phyloP scores from a whole-genome alignment of 2,113 vertebrate species.

The Dendropsophus ebraccatus region DNA sequence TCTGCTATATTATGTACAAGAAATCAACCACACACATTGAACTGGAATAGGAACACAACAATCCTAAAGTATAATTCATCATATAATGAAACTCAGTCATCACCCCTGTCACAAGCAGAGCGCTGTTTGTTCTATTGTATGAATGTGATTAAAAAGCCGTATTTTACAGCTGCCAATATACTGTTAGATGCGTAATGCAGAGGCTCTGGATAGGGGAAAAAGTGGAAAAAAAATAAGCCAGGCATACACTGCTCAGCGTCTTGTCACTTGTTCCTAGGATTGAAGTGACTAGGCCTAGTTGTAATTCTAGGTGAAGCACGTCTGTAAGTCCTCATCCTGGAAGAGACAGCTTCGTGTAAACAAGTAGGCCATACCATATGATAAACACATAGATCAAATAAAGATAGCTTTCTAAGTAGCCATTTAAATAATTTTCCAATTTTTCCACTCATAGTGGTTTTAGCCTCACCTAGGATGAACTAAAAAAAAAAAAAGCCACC shows the following conservation, averaged over 20 bases:
- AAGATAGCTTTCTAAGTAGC: neutral
- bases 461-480: neutral
- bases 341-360: neutral
- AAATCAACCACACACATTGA: neutral
- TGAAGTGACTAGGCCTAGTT: conserved; percentile 1
- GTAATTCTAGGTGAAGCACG: conserved; percentile 2
- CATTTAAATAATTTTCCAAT: conserved; percentile 6
- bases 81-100: conserved; percentile 13
- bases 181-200: neutral
- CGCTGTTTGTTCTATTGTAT: neutral
- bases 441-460: neutral
- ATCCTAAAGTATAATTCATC: neutral
- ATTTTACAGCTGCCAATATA: neutral
- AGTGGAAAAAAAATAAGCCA: neutral
- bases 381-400: conserved; percentile 28
- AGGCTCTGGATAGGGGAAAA: neutral
- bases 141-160: neutral
- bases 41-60: neutral
- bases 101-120: neutral
- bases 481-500: neutral
- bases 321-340: neutral
- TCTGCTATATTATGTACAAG: neutral
- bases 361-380: conserved; percentile 1
- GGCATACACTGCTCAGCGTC: conserved; percentile 5
- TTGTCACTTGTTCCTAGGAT: conserved; percentile 25